Conservation (phyloP, 2,888 invertebrate species). For the Autographa pulchrina region DNA sequence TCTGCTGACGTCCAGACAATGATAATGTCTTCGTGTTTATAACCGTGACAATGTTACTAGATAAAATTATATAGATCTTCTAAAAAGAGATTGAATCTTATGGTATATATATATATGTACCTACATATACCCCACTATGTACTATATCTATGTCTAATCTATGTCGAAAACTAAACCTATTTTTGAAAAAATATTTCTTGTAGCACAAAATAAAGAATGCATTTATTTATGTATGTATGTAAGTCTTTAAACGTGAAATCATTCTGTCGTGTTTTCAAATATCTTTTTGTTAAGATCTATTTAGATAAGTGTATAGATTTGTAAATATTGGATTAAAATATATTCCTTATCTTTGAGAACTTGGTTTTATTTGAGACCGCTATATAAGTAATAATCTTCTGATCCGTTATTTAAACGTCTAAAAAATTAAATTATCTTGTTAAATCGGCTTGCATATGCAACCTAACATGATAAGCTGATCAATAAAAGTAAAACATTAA, state of each 20-base stretch:
- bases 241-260: background rate
- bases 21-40: background rate
- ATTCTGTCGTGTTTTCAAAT: background rate
- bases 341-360: background rate
- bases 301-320: conserved; percentile 3
- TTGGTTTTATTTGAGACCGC: background rate
- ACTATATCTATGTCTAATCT: background rate
- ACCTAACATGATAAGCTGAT: no score
- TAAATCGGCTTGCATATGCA: no score
- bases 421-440: no score
- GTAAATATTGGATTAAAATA: conserved; percentile 2
- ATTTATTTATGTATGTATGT: conserved; percentile 2
- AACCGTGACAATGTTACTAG: background rate
- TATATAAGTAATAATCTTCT: no score
- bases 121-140: background rate
- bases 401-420: no score
- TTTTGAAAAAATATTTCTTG: conserved; percentile 1
- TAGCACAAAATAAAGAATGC: background rate
- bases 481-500: no score
- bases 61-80: background rate
- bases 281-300: background rate
- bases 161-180: conserved; percentile 2
- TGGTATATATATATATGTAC: no score
- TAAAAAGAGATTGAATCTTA: background rate
- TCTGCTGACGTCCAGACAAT: background rate